Conservation (phyloP, 2,888 invertebrate genomes). For the Aleiodes leptofemur region DNA sequence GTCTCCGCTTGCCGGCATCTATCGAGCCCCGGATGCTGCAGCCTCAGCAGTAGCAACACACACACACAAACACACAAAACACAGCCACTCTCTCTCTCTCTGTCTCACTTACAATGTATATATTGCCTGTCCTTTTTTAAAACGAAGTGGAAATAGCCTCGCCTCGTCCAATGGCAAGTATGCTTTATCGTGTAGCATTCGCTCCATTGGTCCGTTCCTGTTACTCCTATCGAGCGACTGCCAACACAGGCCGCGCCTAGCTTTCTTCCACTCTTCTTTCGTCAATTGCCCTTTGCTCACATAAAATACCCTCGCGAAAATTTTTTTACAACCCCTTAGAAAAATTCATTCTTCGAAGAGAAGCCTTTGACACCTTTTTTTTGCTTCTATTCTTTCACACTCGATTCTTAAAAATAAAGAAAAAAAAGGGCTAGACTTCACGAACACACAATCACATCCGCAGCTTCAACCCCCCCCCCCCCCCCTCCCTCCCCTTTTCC, state of each 20-base stretch:
- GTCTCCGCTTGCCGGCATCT: slow-evolving; percentile 64
- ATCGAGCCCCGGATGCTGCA: slow-evolving; percentile 54
- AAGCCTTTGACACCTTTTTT: background rate
- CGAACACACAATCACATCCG: too few species aligned
- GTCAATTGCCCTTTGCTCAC: too few species aligned
- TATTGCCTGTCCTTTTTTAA: slow-evolving; percentile 30
- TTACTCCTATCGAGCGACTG: slow-evolving; percentile 72
- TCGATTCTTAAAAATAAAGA: too few species aligned
- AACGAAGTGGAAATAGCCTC: slow-evolving; percentile 59
- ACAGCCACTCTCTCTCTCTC: background rate
- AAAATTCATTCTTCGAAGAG: background rate
- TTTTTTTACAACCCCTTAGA: background rate
- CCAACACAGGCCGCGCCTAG: slow-evolving; percentile 72
- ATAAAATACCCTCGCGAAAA: too few species aligned
- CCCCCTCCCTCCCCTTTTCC: too few species aligned
- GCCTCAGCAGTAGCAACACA: slow-evolving; percentile 53
- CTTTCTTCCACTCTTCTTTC: slow-evolving; percentile 41
- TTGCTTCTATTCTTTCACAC: background rate
- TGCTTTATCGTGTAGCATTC: slow-evolving; percentile 64
- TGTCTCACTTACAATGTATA: slow-evolving; percentile 31
- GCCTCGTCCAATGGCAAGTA: slow-evolving; percentile 68
- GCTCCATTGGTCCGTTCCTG: slow-evolving; percentile 68
- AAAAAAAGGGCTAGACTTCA: too few species aligned
- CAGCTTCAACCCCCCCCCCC: too few species aligned
- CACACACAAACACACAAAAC: slow-evolving; percentile 28